Evolutionary conservation across 2,113 vertebrate genomes (phyloP), one percentile per base, ranked within the genome.

Genomic region (Cathartes aura): DNA sequence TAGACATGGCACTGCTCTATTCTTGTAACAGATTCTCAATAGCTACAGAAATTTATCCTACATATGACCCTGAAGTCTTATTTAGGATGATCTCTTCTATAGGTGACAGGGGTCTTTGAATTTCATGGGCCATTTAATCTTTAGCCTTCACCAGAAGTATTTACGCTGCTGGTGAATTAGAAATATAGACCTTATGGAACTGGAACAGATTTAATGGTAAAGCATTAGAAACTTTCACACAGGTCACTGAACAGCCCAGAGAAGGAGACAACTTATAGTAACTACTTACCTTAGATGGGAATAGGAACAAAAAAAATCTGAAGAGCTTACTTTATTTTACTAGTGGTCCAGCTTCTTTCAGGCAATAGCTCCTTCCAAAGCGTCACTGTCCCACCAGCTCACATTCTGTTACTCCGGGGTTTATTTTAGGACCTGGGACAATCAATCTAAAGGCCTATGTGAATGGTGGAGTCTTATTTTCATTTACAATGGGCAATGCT

Each of bases 221-320:
- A 91, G 47, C n/a, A 43, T 53, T 63, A 60, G 38, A 58, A 80
- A 59, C 32, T 68, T 78, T 24, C 75, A 89, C 53, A 82, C 13
- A 59, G 68, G 52, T 22, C 68, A 84, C 8, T 11, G n/a, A 88
- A 52, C 27, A 92, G n/a, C 32, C 73, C 66, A 36, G 48, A 74
- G 38, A 52, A 76, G 19, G 36, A 56, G 17, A 80, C 22, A 86
- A 56, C 70, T 64, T 48, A 47, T 0, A 56, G 15, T 27, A 50
- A 72, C 50, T 59, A 73, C 96, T 96, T 93, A 97, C 89, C 97
- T 97, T 58, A 19, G 27, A 36, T 0, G 82, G 19, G 19, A 86
- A 80, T 7, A 60, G 56, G 38, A 87, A 78, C 52, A 93, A 68
- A 76, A 76, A 43, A 74, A 52, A 21, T 12, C 50, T 23, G 15